These are phyloP conservation scores for Parapsyche elsis DNA, from an alignment of 1,140 invertebrate species.

Conservation along the genomic window DNA sequence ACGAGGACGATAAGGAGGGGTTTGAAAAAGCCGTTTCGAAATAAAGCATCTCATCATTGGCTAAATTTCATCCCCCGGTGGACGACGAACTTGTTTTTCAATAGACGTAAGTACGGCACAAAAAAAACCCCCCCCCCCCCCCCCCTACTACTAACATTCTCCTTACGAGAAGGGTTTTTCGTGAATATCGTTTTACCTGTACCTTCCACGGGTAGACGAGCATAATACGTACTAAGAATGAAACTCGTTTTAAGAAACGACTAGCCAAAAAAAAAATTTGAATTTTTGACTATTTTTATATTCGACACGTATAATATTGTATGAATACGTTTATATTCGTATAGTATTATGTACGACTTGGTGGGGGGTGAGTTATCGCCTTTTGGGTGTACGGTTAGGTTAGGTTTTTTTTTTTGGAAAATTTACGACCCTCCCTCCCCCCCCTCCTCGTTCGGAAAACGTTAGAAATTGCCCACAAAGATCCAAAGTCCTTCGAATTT, in stretches of 20 bases:
- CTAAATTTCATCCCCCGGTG: slow-evolving; percentile 14
- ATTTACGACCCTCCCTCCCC: not conserved
- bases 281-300: too few species aligned
- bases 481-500: slow-evolving; percentile 24
- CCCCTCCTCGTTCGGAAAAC: not conserved
- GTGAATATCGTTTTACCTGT: slow-evolving; percentile 5
- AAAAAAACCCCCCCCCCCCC: too few species aligned
- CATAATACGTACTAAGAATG: too few species aligned
- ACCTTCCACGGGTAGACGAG: not conserved
- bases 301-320: too few species aligned
- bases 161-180: not conserved
- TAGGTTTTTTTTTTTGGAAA: not conserved
- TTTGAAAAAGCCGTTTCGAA: not conserved
- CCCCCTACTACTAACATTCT: too few species aligned
- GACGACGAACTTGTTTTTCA: slow-evolving; percentile 7
- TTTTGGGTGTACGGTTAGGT: not conserved
- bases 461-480: slow-evolving; percentile 16
- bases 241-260: too few species aligned
- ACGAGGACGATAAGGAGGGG: too few species aligned
- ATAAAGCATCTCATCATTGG: slow-evolving; percentile 24
- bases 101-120: not conserved
- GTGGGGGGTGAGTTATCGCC: not conserved
- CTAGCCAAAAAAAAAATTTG: too few species aligned
- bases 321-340: too few species aligned
- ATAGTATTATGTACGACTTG: not conserved